phyloP scores from a whole-genome alignment of 1,140 invertebrate species.

The Zaprionus ghesquierei region DNA sequence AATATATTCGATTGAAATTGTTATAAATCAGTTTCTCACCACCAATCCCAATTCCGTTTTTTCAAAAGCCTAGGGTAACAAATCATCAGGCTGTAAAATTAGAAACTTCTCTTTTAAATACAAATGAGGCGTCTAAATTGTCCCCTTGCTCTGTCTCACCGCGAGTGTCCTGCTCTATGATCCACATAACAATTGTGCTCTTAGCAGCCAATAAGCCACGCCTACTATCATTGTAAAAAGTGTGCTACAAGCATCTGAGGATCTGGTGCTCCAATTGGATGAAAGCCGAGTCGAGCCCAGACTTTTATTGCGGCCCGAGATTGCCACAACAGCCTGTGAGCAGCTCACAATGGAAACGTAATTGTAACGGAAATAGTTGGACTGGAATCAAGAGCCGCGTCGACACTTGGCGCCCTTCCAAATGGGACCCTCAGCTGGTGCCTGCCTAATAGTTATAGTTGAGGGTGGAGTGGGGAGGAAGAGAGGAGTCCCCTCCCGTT shows the following conservation, averaged over 20 bases:
- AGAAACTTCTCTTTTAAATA: slow-evolving; percentile 25
- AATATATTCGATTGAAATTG: neutral
- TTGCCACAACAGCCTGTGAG: slow-evolving; percentile 51
- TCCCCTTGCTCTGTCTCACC: neutral
- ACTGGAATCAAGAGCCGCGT: slow-evolving; percentile 31
- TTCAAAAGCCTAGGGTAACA: neutral
- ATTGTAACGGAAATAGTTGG: slow-evolving; percentile 51
- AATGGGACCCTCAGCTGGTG: slow-evolving; percentile 31
- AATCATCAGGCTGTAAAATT: slow-evolving; percentile 29
- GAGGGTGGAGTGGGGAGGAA: neutral
- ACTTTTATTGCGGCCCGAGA: slow-evolving; percentile 61
- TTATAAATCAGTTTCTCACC: slow-evolving; percentile 15
- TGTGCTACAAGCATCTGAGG: slow-evolving; percentile 1
- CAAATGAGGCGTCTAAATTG: slow-evolving; percentile 34
- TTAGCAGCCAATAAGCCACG: slow-evolving; percentile 59
- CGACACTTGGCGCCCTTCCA: slow-evolving; percentile 38
- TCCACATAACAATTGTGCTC: slow-evolving; percentile 37
- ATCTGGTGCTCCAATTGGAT: slow-evolving; percentile 22
- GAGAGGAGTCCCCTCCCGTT: neutral
- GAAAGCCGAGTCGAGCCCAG: slow-evolving; percentile 13
- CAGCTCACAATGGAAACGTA: slow-evolving; percentile 31
- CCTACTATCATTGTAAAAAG: slow-evolving; percentile 27
- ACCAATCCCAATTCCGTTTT: neutral
- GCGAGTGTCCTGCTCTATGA: neutral
- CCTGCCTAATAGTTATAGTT: slow-evolving; percentile 17